Conservation (phyloP, 2,113 vertebrate genomes). For the Butastur rufipennis region DNA sequence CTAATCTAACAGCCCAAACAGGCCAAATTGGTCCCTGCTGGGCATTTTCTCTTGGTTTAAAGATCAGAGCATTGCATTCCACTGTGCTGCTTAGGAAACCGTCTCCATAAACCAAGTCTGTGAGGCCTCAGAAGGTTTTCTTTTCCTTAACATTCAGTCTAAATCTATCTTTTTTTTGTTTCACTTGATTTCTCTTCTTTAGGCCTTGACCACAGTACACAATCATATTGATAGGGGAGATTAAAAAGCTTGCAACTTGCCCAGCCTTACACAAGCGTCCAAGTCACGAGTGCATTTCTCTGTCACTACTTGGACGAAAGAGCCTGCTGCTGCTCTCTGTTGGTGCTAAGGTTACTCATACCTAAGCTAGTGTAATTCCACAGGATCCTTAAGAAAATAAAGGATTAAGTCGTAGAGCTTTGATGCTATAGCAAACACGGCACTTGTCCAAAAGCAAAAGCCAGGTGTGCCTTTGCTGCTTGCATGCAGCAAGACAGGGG, state of each 20-base stretch:
- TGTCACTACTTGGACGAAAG: not conserved
- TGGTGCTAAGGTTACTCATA: not conserved
- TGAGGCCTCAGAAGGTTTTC: not conserved
- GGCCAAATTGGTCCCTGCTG: not conserved
- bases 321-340: not conserved
- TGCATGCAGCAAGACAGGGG: not conserved
- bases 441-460: not conserved
- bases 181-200: not conserved
- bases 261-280: not conserved
- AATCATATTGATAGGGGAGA: not conserved
- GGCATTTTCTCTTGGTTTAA: not conserved
- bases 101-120: not conserved
- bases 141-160: not conserved
- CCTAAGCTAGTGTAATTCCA: not conserved
- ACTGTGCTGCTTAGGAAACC: not conserved
- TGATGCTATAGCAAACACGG: not conserved
- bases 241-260: not conserved
- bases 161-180: not conserved
- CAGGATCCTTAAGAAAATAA: not conserved
- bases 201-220: not conserved
- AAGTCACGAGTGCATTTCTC: not conserved
- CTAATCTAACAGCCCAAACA: not conserved
- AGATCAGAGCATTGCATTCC: slow-evolving; percentile 26
- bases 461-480: not conserved
- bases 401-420: not conserved